Evolutionary conservation across 2,113 vertebrate species (phyloP), one percentile per base, ranked within the genome.

Genomic region (Forbesichthys papilliferus): DNA sequence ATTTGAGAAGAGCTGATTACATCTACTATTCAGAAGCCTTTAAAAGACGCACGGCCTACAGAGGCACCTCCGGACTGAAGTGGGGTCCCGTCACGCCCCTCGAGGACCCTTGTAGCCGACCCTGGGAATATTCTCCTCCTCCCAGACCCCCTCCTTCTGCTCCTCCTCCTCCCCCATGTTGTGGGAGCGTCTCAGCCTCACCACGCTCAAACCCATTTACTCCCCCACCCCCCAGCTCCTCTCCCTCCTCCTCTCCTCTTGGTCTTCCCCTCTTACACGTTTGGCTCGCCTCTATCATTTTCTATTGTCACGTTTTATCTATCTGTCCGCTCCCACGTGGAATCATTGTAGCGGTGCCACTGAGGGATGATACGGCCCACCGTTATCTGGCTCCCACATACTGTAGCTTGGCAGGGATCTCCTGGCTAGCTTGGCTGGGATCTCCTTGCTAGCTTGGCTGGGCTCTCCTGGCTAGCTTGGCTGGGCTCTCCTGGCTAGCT

Each of bases 221-320:
- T 70, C 61, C 77, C 58, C 64, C 71, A 60, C 73, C 68, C 48
- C n/a, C 18, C 9, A 27, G 27, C 27, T 27, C 27, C 2, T 27
- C 27, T 27, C 27, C 27, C 2, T 27, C 46, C n/a, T 47, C 14
- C 60, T 48, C 3, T 11, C 14, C 11, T 48, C 12, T 18, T 16
- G 12, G 13, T 10, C n/a, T 5, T 18, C 48, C 61, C 48, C 49
- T 16, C 61, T 18, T 16, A 58, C 69, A 64, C 54, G 66, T 53
- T 80, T 88, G 79, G 86, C 78, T 81, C 46, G 0, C 42, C 53
- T 82, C 84, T 81, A 79, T 81, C 79, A 20, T 20, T 68, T 71
- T 56, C 73, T 68, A 82, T 83, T 82, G 79, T 84, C 64, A 63
- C 57, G 55, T 79, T 68, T 20, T 69, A 79, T 77, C 78, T 60